Percentiles rank a stretch among this genome's conserved stretches.
Evolutionary conservation across 2,797 vertebrate species (phyloP).

Genomic region (Alectoris magna): DNA sequence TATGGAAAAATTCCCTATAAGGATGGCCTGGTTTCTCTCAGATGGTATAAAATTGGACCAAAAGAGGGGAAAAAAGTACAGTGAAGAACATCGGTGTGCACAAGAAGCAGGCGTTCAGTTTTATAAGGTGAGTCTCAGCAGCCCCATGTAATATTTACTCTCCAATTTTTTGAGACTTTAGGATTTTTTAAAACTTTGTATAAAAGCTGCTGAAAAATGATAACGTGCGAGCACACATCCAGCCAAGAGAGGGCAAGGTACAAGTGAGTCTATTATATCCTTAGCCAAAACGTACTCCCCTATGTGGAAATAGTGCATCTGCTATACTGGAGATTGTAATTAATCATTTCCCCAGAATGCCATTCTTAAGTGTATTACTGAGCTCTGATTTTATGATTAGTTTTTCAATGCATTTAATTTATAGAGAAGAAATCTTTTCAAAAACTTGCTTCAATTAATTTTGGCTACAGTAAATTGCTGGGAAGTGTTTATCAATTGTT

Average conservation of each 20-base stretch:
- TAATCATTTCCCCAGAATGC: constrained; percentile 13
- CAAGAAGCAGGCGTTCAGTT: not conserved
- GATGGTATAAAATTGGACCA: not conserved
- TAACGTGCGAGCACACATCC: not conserved
- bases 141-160: not conserved
- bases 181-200: not conserved
- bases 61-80: not conserved
- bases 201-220: not conserved
- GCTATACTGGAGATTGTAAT: not conserved
- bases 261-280: not conserved
- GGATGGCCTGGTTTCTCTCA: not conserved
- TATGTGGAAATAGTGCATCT: not conserved
- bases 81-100: not conserved
- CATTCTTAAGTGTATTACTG: not conserved
- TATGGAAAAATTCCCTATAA: not conserved
- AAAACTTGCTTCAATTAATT: constrained; percentile 35
- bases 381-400: constrained; percentile 24
- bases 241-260: not conserved
- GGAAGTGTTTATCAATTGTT: not conserved
- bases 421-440: constrained; percentile 21
- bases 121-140: not conserved
- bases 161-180: not conserved
- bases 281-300: not conserved
- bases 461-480: not conserved
- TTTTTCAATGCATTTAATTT: constrained; percentile 38